Base-by-base conservation (phyloP, 64 coral and sea anemone genomes). In the Stichodactyla mertensii region DNA sequence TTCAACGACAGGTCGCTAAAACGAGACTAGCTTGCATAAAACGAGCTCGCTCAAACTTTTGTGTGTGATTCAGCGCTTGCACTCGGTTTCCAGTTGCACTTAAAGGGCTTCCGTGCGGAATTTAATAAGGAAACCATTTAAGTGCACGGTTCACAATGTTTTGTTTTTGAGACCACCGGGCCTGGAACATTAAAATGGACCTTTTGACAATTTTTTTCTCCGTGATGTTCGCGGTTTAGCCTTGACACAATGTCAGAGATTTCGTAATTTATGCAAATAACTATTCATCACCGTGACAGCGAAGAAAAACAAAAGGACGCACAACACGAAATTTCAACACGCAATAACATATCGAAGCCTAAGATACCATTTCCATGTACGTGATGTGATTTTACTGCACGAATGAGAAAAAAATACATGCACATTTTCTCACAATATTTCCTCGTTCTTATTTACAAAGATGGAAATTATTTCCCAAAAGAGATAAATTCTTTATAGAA, bases 251-350 rank as follows among this genome's bases (percentile, higher is more conserved):
- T 87, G 57, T 51, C 57, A 64, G 83, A 64, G 51, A 74, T 74
- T 2, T 83, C 56, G 58, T 83, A 89, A 89, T 56, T 74, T 89
- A 89, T 89, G 88, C 81, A 55, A 84, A 89, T 84, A 19, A 9
- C 36, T 45, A 45, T 69, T 0, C 64, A 70, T 77, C 80, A 83
- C 62, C 87, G 79, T 89, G 79, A 89, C 88, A 84, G 81, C 88
- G 18, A 18, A 11, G 7, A 86, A 18, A 89, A 84, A 84, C 74
- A 89, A 1, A 1, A 83, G 20, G 23, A 77, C 64, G 28, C 52
- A 87, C 56, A 77, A 85, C 79, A 89, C 61, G 79, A 78, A 88
- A 88, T 88, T 79, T 79, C 71, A 83, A 83, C 88, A 83, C 80
- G 88, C 61, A 85, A 89, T 57, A 53, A 66, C 52, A 64, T 82